Base-by-base conservation (phyloP, 1,140 invertebrate species). In the Cheumatopsyche charites region DNA sequence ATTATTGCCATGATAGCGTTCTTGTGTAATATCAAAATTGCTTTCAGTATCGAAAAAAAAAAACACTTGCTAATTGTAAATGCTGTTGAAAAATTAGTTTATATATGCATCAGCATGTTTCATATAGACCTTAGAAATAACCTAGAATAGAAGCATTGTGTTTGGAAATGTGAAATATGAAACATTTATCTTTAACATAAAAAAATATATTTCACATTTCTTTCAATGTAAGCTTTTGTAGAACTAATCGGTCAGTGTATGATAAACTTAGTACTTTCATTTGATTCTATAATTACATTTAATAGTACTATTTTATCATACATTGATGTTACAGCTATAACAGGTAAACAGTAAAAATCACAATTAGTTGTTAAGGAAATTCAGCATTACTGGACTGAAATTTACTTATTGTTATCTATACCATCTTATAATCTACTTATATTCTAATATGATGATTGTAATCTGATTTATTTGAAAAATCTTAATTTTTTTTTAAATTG, bases 211-310 rank as follows among this genome's bases (percentile, higher is more conserved):
- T 67, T 75, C 68, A 52, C 41, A 47, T 62, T 43, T 47, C 63
- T 26, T 68, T 73, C 67, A 70, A 62, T 75, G 71, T 72, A 63
- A 75, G 74, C 74, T 73, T 70, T 75, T 61, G 74, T 72, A 73
- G 71, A 61, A 73, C 62, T 75, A 75, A 75, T 62, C 42, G 43
- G 45, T 73, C 62, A 36, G 25, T 49, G 15, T 66, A 71, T 71
- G 42, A 63, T 52, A 68, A 62, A 67, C 63, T 47, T 45, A 47
- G 41, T 15, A 23, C 43, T 66, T 45, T n/a, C n/a, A n/a, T n/a
- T 69, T 58, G 11, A 15, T n/a, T 23, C 47, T 61, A 41, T 5
- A 21, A 7, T 70, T 23, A 68, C 15, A 6, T 17, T 13, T 19
- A 6, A 17, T 29, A 5, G 66, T 36, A 49, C 23, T 42, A 25